Conservation (phyloP, 2,888 invertebrate genomes). For the Caenorhabditis macrosperma region DNA sequence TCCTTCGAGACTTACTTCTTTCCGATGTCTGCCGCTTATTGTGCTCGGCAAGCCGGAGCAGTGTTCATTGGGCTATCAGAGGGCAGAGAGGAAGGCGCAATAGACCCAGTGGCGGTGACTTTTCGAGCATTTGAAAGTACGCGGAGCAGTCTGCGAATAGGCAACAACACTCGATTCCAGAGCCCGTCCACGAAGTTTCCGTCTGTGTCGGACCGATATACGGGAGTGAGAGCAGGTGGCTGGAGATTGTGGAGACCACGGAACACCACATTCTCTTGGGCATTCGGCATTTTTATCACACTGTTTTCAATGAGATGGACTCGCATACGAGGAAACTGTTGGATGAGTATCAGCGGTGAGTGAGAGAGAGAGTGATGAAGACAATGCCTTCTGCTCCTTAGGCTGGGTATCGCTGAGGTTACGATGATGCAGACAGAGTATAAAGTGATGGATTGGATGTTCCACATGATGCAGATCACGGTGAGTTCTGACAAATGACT, state of each 20-base stretch:
- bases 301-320: constrained; percentile 21
- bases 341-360: constrained; percentile 3
- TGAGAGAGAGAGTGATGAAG: neutral
- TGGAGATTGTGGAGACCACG: constrained; percentile 18
- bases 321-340: neutral
- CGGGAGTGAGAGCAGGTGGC: constrained; percentile 5
- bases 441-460: constrained; percentile 19
- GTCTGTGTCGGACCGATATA: constrained; percentile 30
- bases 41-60: constrained; percentile 18
- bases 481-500: neutral
- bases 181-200: constrained; percentile 8
- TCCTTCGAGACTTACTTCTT: constrained; percentile 5
- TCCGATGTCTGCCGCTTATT: constrained; percentile 27
- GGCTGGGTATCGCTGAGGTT: neutral
- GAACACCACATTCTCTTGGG: constrained; percentile 26
- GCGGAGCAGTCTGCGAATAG: neutral
- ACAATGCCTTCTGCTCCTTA: no score
- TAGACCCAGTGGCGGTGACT: constrained; percentile 6
- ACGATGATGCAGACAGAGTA: constrained; percentile 1
- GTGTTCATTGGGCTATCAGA: constrained; percentile 12
- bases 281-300: constrained; percentile 24
- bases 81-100: neutral
- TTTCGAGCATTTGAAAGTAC: neutral
- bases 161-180: neutral
- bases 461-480: constrained; percentile 9